Conservation (phyloP, 1,140 invertebrate species). For the Vollenhovia emeryi region DNA sequence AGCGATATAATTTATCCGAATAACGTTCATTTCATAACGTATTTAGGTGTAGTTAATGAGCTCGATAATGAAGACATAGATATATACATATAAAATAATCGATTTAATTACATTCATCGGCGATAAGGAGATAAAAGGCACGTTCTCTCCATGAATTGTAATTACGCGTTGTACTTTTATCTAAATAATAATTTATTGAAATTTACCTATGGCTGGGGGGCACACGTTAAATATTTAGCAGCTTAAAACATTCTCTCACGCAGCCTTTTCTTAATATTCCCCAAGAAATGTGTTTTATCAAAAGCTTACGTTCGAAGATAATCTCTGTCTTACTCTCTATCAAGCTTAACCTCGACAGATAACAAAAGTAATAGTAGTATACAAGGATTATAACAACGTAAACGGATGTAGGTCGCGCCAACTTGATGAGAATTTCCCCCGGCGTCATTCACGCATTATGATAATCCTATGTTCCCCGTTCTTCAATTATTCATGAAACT, state of each 20-base stretch:
- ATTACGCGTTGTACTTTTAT: background rate
- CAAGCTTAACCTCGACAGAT: constrained; percentile 44
- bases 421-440: constrained; percentile 54
- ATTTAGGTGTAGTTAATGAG: background rate
- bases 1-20: background rate
- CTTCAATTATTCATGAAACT: constrained; percentile 51
- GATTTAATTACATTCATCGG: background rate
- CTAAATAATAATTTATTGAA: background rate
- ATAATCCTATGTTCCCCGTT: constrained; percentile 24
- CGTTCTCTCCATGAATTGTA: background rate
- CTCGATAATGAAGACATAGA: background rate
- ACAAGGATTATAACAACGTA: constrained; percentile 27
- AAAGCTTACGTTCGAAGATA: background rate
- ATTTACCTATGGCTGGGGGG: background rate
- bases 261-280: background rate
- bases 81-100: too few species aligned
- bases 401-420: constrained; percentile 39
- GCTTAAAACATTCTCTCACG: background rate
- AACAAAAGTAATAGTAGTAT: constrained; percentile 23
- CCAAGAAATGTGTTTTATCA: background rate
- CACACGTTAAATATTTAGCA: too few species aligned
- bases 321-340: constrained; percentile 1
- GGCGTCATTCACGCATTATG: constrained; percentile 57
- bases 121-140: background rate
- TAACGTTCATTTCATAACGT: background rate